These are phyloP conservation scores for Rhizomys pruinosus DNA, from an alignment of 2,113 vertebrate species.

Conservation along the genomic window DNA sequence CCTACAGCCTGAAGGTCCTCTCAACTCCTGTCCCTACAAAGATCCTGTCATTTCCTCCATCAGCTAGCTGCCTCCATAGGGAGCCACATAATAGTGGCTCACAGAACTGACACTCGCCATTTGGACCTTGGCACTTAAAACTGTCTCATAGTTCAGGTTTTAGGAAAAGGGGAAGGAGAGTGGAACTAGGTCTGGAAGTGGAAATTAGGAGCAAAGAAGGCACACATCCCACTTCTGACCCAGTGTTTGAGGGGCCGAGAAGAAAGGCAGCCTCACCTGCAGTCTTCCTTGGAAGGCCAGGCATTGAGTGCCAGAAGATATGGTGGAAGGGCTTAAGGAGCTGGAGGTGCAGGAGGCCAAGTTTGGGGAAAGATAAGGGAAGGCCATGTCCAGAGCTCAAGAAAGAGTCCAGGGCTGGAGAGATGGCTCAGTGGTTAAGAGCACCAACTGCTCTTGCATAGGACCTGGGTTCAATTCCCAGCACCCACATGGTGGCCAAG, in stretches of 20 bases:
- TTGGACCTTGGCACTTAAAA: background rate
- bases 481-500: no score
- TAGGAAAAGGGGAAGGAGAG: background rate
- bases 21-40: background rate
- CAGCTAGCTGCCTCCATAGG: background rate
- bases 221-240: no score
- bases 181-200: background rate
- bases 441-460: no score
- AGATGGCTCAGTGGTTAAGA: no score
- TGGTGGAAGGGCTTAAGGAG: background rate
- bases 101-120: background rate
- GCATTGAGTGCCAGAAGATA: background rate
- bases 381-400: background rate
- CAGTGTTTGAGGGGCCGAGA: background rate
- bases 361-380: background rate
- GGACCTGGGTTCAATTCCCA: no score
- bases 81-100: background rate
- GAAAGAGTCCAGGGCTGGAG: no score
- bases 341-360: background rate
- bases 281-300: background rate
- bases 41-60: background rate
- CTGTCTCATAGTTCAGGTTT: background rate
- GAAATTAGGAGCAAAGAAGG: background rate
- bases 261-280: background rate
- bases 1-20: background rate